Percentiles rank a stretch among this genome's conserved stretches.
These are phyloP conservation scores for Edolisoma coerulescens DNA, from an alignment of 2,113 vertebrate species.

Conservation along the genomic window DNA sequence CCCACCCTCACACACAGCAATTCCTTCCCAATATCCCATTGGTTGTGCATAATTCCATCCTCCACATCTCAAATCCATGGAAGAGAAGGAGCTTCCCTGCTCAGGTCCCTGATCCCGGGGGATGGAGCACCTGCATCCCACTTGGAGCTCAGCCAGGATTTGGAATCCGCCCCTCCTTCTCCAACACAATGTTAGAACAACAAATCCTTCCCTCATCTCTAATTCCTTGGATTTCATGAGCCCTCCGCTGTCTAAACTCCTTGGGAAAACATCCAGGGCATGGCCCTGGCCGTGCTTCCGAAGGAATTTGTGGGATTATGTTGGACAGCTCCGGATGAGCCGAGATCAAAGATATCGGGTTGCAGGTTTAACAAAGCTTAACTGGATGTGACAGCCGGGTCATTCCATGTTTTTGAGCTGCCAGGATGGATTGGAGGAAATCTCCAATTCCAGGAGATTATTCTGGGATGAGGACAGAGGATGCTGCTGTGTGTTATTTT, in stretches of 20 bases:
- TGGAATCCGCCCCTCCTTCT: fast-evolving
- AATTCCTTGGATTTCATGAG: neutral
- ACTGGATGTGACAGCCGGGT: neutral
- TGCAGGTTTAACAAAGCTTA: neutral
- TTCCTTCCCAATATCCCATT: neutral
- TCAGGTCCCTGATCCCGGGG: neutral
- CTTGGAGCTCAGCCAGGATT: neutral
- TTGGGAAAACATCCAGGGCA: neutral
- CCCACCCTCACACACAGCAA: neutral
- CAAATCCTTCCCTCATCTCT: neutral
- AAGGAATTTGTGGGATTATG: neutral
- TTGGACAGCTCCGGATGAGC: neutral
- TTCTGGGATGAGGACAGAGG: neutral
- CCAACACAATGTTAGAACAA: fast-evolving
- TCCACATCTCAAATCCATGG: neutral
- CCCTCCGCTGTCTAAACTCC: neutral
- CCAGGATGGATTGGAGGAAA: neutral
- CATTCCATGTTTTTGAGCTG: neutral
- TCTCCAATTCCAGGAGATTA: neutral
- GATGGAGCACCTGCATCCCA: fast-evolving
- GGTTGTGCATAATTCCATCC: neutral
- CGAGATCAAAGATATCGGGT: neutral
- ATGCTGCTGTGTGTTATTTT: fast-evolving
- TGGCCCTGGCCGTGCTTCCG: fast-evolving
- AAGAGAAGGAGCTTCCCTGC: neutral